These are phyloP conservation scores for Dynastes tityus DNA, from an alignment of 2,888 invertebrate genomes.

Conservation along the genomic window DNA sequence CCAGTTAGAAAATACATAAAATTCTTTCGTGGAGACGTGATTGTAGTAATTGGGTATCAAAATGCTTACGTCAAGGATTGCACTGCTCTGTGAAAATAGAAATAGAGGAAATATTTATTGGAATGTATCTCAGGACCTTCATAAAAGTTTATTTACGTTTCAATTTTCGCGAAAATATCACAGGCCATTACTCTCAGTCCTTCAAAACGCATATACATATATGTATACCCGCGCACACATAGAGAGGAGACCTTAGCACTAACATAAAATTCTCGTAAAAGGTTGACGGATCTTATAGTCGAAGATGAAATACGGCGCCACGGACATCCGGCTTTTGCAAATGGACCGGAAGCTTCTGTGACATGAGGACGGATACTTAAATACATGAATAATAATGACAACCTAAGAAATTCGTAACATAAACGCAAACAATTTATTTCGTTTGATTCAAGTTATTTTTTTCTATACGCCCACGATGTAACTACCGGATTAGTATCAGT, in stretches of 20 bases:
- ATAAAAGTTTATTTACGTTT: slow-evolving; percentile 70
- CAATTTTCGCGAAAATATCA: slow-evolving; percentile 70
- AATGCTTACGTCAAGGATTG: not conserved
- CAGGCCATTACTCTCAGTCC: slow-evolving; percentile 68
- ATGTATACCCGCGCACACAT: slow-evolving; percentile 10
- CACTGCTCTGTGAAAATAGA: slow-evolving; percentile 21
- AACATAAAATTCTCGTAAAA: slow-evolving; percentile 65
- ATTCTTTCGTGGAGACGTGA: too few species aligned
- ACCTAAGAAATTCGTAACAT: slow-evolving; percentile 24
- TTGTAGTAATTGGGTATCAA: not conserved
- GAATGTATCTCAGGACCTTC: slow-evolving; percentile 54
- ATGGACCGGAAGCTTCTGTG: slow-evolving; percentile 66
- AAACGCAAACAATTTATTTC: not conserved
- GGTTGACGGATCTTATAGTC: slow-evolving; percentile 65
- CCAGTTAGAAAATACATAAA: too few species aligned
- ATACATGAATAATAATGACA: slow-evolving; percentile 51
- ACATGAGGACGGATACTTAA: slow-evolving; percentile 55
- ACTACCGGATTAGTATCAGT: too few species aligned
- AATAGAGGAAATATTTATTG: slow-evolving; percentile 46
- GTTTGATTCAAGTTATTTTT: not conserved
- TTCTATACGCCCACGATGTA: not conserved
- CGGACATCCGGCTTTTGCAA: slow-evolving; percentile 60
- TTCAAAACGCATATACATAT: slow-evolving; percentile 59
- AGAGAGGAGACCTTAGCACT: slow-evolving; percentile 61
- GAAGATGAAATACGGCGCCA: slow-evolving; percentile 67